Conservation (phyloP, 2,113 vertebrate species). For the Catharus minimus region DNA sequence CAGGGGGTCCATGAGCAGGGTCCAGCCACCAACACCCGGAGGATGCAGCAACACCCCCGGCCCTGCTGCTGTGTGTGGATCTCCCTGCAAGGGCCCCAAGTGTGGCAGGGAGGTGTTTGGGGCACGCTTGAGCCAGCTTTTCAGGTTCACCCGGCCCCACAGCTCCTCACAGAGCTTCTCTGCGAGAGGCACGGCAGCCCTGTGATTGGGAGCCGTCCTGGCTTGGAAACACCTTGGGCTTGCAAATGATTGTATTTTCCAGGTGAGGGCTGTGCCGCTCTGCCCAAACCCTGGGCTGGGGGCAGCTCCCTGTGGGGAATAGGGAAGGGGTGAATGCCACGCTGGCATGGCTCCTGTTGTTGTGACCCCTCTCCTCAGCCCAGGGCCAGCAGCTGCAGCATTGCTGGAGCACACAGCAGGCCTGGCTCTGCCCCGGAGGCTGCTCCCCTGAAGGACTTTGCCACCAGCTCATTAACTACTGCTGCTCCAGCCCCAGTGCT, state of each 20-base stretch:
- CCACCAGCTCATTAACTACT: background rate
- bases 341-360: accelerated
- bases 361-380: background rate
- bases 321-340: background rate
- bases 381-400: accelerated
- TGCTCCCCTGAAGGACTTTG: background rate
- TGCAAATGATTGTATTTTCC: background rate
- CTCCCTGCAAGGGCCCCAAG: background rate
- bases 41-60: background rate
- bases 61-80: accelerated
- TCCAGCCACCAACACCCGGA: accelerated
- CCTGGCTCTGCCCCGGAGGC: background rate
- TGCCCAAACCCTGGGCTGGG: background rate
- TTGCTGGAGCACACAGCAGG: accelerated
- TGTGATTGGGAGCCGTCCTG: accelerated
- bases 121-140: background rate
- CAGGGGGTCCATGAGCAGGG: accelerated
- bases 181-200: background rate
- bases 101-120: accelerated
- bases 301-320: background rate
- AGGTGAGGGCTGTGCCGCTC: background rate
- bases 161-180: background rate
- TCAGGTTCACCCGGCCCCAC: background rate
- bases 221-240: background rate
- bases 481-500: background rate